phyloP scores from a whole-genome alignment of 2,888 invertebrate genomes.

The Spilarctia lutea region DNA sequence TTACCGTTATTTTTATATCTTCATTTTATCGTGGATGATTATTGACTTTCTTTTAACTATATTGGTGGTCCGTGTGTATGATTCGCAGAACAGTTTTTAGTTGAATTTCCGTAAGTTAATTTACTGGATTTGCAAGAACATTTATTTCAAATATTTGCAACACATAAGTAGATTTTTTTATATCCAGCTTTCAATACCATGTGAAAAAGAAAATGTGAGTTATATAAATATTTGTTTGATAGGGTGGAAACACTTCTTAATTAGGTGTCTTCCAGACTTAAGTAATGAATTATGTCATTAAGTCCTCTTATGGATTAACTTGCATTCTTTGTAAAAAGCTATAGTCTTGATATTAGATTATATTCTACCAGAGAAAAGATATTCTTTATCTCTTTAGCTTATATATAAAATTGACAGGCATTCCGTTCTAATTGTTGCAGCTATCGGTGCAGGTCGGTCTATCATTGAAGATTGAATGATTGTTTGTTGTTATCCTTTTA shows the following conservation, averaged over 20 bases:
- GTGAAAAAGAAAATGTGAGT: not conserved
- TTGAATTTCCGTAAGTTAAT: not conserved
- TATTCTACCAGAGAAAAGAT: not conserved
- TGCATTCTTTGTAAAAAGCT: not conserved
- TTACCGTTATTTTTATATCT: slow-evolving; percentile 44
- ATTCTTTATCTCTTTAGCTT: not conserved
- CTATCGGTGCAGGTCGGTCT: not conserved
- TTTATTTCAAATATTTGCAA: not conserved
- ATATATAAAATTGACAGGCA: not conserved
- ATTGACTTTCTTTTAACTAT: slow-evolving; percentile 31
- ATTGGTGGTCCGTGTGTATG: slow-evolving; percentile 36
- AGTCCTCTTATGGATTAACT: not conserved
- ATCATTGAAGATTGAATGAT: not conserved
- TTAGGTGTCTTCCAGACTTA: not conserved
- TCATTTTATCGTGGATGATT: slow-evolving; percentile 44
- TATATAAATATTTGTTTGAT: not conserved
- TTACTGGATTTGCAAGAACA: not conserved
- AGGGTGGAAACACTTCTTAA: not conserved
- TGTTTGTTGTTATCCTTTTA: too few relatives aligned
- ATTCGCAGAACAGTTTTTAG: slow-evolving; percentile 9
- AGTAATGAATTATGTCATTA: not conserved
- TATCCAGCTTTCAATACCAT: too few relatives aligned
- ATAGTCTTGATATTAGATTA: not conserved
- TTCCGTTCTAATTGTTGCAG: not conserved
- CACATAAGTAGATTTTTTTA: not conserved